Evolutionary conservation across 2,113 vertebrate genomes (phyloP), one percentile per base, ranked within the genome.

Genomic region (Uropsilus gracilis): DNA sequence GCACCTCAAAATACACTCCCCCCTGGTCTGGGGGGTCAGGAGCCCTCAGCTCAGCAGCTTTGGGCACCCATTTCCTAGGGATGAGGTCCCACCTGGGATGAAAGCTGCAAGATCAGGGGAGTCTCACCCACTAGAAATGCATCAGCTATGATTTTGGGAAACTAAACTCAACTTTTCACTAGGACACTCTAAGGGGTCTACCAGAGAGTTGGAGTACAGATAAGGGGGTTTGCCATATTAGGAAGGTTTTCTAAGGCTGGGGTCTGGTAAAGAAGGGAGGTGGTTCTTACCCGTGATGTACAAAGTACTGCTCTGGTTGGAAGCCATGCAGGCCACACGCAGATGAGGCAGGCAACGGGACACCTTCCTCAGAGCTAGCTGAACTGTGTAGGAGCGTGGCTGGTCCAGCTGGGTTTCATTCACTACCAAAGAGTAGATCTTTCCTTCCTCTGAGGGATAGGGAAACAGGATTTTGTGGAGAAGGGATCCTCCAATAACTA

Each of bases 331-430:
- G 69, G 91, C 53, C 91, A 98, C 92, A 20, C 93, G 89, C 83
- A 98, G 61, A 84, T 98, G 97, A 34, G 98, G 97, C 39, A 98
- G 97, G 48, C 95, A 97, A 5, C 68, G 92, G 55, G 97, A 98
- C 55, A 98, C 93, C 57, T 97, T 98, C 73, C 97, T 97, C 37
- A 98, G 94, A 7, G 97, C 94, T 85, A 98, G 69, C 73, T 98
- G 98, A 9, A 97, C 97, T 0, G 97, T 98, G 95, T 98, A 98
- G 95, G 97, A 97, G 17, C 92, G 97, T 0, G 98, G 97, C 86
- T 97, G 97, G 75, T 97, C 97, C 76, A 98, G 92, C 69, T 98
- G 97, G 0, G 97, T 98, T 91, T 98, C 98, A 57, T 98, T 98
- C 92, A 98, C 96, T 5, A 96, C 95, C 95, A 98, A n/a, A 28